Base-by-base conservation (phyloP, 2,888 invertebrate species). In the Harmothoe impar region DNA sequence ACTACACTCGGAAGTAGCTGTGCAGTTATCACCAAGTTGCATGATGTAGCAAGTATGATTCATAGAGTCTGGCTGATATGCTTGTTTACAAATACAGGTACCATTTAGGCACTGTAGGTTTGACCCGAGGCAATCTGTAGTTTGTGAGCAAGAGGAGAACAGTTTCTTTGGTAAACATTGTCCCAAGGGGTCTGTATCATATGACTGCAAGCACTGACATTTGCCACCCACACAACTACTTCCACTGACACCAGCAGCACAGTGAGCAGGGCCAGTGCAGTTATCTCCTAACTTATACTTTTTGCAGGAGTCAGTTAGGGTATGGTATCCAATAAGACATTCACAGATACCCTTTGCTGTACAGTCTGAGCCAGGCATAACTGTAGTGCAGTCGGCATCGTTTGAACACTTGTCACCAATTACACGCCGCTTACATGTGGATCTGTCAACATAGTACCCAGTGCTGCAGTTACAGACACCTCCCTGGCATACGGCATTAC, bases 161-260 rank as follows among this genome's bases (percentile, higher is more conserved):
- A 84, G 84, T 35, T 43, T 35, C 84, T 84, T 84, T 15, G 84
- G 52, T 33, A 17, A 3, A 84, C 84, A 84, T 23, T 23, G 17
- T 35, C 84, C 84, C 5, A 23, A 5, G 0, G 52, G 0, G n/a
- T 17, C 17, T 3, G 25, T 29, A 5, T 33, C 43, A 43, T 84
- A 51, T 17, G 84, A 10, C 0, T 5, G n/a, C 23, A 84, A 35
- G 29, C 84, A 84, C 20, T 84, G 43, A 84, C 84, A 84, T 33
- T 23, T 84, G n/a, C 84, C 84, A 84, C 1, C 25, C 5, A 23
- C n/a, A 84, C 84, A 84, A 43, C 17, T 7, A 51, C 84, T 84
- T 5, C 52, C 52, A 29, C 10, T 23, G 17, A 84, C 52, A 10
- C 43, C 43, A 23, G 84, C 23, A n/a, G 84, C 43, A 43, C 84